Percentiles rank a stretch among this genome's conserved stretches.
phyloP scores from a whole-genome alignment of 2,888 invertebrate species.

The Drosophila mimetica region DNA sequence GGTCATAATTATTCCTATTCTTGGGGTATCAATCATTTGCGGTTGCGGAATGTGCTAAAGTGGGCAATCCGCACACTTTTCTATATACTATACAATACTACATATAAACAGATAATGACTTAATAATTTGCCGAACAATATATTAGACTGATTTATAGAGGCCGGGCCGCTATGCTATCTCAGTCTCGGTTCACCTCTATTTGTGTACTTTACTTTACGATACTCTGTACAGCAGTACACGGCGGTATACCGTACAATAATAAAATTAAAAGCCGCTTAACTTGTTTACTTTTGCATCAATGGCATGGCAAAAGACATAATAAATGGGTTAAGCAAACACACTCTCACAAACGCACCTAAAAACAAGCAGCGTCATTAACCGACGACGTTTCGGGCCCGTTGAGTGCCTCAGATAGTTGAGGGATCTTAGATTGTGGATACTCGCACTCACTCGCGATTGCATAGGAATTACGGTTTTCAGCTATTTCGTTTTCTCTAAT shows the following conservation, averaged over 20 bases:
- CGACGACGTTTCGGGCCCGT: conserved; percentile 19
- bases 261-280: conserved; percentile 52
- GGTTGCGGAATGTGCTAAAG: conserved; percentile 37
- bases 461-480: conserved; percentile 37
- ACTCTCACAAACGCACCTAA: conserved; percentile 22
- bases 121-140: conserved; percentile 40
- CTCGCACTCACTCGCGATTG: conserved; percentile 25
- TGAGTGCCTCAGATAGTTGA: conserved; percentile 14
- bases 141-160: conserved; percentile 40
- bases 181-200: conserved; percentile 33
- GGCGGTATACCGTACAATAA: conserved; percentile 32
- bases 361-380: conserved; percentile 45
- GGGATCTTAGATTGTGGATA: conserved; percentile 44
- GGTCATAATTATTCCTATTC: conserved; percentile 38
- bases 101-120: conserved; percentile 19
- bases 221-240: neutral
- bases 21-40: conserved; percentile 36
- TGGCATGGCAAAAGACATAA: conserved; percentile 53
- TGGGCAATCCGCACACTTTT: neutral
- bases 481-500: conserved; percentile 28
- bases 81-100: neutral
- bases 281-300: conserved; percentile 53
- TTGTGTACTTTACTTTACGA: conserved; percentile 34
- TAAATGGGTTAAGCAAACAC: conserved; percentile 50
- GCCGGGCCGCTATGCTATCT: conserved; percentile 13